These are phyloP conservation scores for Meloidogyne floridensis DNA, from an alignment of 1,140 invertebrate species.

Conservation along the genomic window DNA sequence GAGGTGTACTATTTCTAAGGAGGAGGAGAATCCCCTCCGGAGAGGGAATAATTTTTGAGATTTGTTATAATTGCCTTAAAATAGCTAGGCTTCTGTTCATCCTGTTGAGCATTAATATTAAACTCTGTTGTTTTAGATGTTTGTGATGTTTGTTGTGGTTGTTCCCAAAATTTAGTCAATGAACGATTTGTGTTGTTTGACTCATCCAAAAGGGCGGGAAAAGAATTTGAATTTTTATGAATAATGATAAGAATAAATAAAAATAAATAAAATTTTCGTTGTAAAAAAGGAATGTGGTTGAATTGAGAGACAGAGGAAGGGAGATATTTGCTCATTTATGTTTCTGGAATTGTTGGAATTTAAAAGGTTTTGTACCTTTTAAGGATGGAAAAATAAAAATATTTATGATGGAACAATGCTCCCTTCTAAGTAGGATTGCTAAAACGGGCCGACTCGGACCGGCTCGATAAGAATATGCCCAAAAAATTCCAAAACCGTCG, in stretches of 20 bases:
- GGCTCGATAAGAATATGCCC: no score
- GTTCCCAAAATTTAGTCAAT: not conserved
- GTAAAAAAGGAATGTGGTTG: not conserved
- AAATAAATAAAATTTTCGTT: constrained; percentile 5
- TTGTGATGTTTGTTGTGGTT: not conserved
- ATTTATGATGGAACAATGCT: no score
- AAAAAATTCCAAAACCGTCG: no score
- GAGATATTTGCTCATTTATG: no score
- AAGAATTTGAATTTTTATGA: not conserved
- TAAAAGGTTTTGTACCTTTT: no score
- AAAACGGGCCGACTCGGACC: no score
- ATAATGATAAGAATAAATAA: not conserved
- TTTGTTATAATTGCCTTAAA: not conserved
- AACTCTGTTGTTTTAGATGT: not conserved
- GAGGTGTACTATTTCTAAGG: no score
- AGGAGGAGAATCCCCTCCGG: not conserved
- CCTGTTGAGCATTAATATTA: constrained; percentile 15
- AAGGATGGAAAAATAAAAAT: no score
- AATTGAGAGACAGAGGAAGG: no score
- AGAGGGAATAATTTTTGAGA: not conserved
- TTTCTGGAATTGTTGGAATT: no score
- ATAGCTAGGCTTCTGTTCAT: not conserved
- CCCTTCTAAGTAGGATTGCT: no score
- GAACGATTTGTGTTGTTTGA: not conserved
- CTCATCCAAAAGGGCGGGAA: not conserved